Base-by-base conservation (phyloP, 2,797 vertebrate species). In the Tenualosa thibaudeaui region DNA sequence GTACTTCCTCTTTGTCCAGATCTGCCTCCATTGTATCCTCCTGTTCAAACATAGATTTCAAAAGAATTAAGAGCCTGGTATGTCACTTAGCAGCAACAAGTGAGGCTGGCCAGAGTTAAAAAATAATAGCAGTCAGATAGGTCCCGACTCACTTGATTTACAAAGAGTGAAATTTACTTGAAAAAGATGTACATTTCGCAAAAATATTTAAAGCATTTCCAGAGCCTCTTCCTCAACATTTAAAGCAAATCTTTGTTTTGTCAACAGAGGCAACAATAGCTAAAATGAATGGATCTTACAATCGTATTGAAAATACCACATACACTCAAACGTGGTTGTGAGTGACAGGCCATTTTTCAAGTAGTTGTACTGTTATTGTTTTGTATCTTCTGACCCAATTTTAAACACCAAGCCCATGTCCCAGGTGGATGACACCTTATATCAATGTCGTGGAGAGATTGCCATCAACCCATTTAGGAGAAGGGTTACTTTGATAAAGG, bases 1-100 rank as follows among this genome's bases (percentile, higher is more conserved):
- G 92, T 84, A 96, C 90, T 87, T 99, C 98, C 8, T 98, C 97
- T 91, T 96, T 97, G 92, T 99, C 97, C 85, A 97, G 91, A 81
- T 98, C 97, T 0, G 95, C 92, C 85, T 99, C 98, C 95, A 98
- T 95, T 84, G 90, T 87, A 19, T 98, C 97, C 92, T 99, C 95
- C 93, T 96, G 91, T 82, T 54, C 90, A 53, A 92, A 88, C n/a
- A 88, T 0, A 9, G 7, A 84, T 0, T 71, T 60, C 0, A 62
- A 83, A n/a, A 0, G 26, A 81, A 24, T 56, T 40, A 84, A 87
- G 60, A 43, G 40, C 37, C 71, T 78, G 71, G 17, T 40, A 10
- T 46, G 71, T 78, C 71, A 78, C 71, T 22, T 15, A 22, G 17
- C 19, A 37, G 40, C 40, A 78, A 78, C 71, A 78, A 78, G 15